Percentiles rank a stretch among this genome's conserved stretches.
Evolutionary conservation across 2,113 vertebrate species (phyloP).

Genomic region (Tylochromis polylepis): DNA sequence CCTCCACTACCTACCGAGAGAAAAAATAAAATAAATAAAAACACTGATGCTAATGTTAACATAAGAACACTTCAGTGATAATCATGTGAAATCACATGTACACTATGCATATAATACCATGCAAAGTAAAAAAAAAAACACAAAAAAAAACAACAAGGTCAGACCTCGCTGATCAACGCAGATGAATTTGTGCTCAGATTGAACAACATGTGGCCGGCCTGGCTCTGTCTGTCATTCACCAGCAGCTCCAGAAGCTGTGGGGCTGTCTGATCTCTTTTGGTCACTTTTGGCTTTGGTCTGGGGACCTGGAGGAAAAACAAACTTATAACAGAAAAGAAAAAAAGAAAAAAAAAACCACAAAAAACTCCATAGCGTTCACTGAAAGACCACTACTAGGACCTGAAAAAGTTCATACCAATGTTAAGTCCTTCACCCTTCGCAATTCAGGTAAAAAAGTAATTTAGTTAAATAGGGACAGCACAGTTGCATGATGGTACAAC

Average conservation of each 20-base stretch:
- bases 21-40: background rate
- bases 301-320: constrained; percentile 72
- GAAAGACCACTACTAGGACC: background rate
- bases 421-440: background rate
- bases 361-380: background rate
- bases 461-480: background rate
- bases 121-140: too few relatives aligned
- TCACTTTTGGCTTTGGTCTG: constrained; percentile 84
- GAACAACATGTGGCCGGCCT: constrained; percentile 92
- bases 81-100: background rate
- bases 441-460: background rate
- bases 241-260: constrained; percentile 81
- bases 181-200: constrained; percentile 80
- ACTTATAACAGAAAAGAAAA: background rate
- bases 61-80: background rate
- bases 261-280: constrained; percentile 79
- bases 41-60: background rate
- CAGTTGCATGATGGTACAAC: background rate
- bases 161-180: constrained; percentile 80
- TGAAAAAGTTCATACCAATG: background rate
- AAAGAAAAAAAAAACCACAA: background rate
- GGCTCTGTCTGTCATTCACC: constrained; percentile 89
- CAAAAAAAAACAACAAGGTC: background rate
- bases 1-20: constrained; percentile 78
- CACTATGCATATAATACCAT: too few relatives aligned